A percentile compares a stretch with the other conserved stretches of the same genome.
These are phyloP conservation scores for Drosophila borealis DNA, from an alignment of 2,888 invertebrate species.

Conservation along the genomic window DNA sequence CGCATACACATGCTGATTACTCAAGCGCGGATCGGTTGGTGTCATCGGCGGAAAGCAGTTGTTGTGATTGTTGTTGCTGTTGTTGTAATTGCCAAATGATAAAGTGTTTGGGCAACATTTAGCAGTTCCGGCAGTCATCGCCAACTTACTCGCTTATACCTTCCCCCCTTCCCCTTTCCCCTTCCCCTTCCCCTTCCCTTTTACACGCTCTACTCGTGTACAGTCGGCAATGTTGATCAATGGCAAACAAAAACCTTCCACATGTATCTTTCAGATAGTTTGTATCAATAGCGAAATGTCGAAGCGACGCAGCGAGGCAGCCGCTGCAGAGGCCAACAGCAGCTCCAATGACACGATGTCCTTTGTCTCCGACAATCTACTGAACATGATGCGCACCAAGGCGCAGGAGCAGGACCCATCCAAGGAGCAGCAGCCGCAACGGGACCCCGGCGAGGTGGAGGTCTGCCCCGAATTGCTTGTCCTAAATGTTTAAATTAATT, in stretches of 20 bases:
- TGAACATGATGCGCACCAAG: constrained; percentile 42
- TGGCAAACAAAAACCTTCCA: constrained; percentile 63
- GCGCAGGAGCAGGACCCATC: constrained; percentile 22
- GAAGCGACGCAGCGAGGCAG: constrained; percentile 57
- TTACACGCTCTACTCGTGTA: constrained; percentile 2
- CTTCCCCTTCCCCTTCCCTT: neutral
- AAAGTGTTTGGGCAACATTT: constrained; percentile 31
- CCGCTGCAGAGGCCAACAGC: constrained; percentile 28
- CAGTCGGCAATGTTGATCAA: constrained; percentile 59
- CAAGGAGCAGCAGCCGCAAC: constrained; percentile 21
- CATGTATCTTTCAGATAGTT: constrained; percentile 78
- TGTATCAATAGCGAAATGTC: constrained; percentile 71
- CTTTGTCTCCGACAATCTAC: constrained; percentile 55
- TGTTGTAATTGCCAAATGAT: constrained; percentile 36
- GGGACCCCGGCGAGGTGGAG: constrained; percentile 38
- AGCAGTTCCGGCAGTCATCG: constrained; percentile 16
- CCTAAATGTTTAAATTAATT: constrained; percentile 2
- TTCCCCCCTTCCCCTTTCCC: no score
- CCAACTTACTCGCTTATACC: neutral
- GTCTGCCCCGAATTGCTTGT: constrained; percentile 41
- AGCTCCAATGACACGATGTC: constrained; percentile 42
- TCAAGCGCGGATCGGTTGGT: constrained; percentile 27
- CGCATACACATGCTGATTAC: constrained; percentile 28
- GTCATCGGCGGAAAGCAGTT: constrained; percentile 15
- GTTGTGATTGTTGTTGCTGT: constrained; percentile 1